Evolutionary conservation across 2,888 invertebrate species (phyloP), one percentile per base, ranked within the genome.

Genomic region (Arenicola marina): DNA sequence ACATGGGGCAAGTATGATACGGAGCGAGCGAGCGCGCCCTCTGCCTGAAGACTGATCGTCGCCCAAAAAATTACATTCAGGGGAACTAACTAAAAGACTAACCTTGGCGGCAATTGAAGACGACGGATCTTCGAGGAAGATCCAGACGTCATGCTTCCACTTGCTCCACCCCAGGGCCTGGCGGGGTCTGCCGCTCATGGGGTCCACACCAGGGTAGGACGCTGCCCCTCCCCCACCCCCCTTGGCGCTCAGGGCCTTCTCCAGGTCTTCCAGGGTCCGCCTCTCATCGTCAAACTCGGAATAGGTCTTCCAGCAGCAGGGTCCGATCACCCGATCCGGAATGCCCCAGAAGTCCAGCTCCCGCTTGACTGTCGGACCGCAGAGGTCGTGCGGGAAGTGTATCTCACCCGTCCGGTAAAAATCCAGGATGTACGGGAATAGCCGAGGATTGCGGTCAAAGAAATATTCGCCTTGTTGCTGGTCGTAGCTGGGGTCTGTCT

Each of bases 261-360:
- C 56, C 1, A 63, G 32, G 29, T 44, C 18, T 28, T 29, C 51
- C 18, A 60, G 21, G 3, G 63, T 63, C 11, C 44, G 28, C 44
- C 51, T 21, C 31, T 64, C 64, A 15, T 61, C 64, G 4, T 61
- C 57, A 45, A 44, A 64, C 28, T 61, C 57, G n/a, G 18, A 11
- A 28, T 44, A 57, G 1, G 44, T 26, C 28, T 48, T 31, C 51
- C 70, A 63, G 62, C 75, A 76, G 51, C 75, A 76, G 32, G 71
- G 68, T 2, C 71, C 53, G 3, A 76, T 68, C 45, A 54, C 55
- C 2, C 56, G 62, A 0, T 62, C 63, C 4, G 61, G 53, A 18
- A 76, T 68, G 29, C 68, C 67, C 75, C 75, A 76, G 55, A 63
- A 76, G 48, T 66, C 65, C 51, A 76, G 56, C 55, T 76, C 75